Conservation (phyloP, 2,113 vertebrate genomes). For the Meles meles region DNA sequence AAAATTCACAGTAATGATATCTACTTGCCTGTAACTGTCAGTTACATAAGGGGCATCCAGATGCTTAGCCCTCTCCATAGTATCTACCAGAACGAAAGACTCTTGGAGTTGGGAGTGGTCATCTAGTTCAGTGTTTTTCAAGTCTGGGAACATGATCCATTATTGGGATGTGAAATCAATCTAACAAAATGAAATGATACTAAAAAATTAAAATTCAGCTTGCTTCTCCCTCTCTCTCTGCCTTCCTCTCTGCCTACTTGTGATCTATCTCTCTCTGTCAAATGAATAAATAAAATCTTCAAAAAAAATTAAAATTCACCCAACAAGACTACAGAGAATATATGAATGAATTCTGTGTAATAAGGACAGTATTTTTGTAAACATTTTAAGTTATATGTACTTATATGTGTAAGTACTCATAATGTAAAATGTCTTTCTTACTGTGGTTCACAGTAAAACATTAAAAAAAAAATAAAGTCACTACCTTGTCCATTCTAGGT, state of each 20-base stretch:
- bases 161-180: background rate
- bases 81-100: background rate
- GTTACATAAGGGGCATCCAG: rapidly evolving
- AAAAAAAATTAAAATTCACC: background rate
- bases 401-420: background rate
- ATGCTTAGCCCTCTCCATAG: background rate
- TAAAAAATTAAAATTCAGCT: background rate
- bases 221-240: too few relatives aligned
- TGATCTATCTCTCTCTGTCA: too few relatives aligned
- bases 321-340: background rate
- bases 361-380: background rate
- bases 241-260: too few relatives aligned
- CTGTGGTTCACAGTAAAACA: background rate
- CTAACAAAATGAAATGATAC: background rate
- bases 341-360: background rate
- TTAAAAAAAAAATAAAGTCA: background rate
- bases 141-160: background rate
- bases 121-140: background rate
- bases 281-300: too few relatives aligned
- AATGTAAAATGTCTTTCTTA: background rate
- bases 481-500: background rate
- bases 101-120: background rate
- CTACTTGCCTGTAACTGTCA: background rate
- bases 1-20: background rate
- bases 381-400: background rate